These are phyloP conservation scores for Atherinomorus stipes DNA, from an alignment of 2,113 vertebrate species.

Conservation along the genomic window DNA sequence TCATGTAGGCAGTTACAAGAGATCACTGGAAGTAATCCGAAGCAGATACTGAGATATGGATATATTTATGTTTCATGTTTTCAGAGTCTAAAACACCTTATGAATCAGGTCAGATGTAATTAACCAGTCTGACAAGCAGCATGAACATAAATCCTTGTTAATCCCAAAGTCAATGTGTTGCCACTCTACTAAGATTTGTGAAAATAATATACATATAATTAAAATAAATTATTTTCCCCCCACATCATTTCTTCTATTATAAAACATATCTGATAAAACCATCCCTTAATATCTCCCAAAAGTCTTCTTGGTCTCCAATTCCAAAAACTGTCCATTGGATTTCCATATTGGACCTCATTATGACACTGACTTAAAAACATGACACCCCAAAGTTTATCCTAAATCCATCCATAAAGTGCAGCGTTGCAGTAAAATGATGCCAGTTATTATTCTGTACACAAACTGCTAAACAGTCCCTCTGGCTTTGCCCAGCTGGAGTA, in stretches of 20 bases:
- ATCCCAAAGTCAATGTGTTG: background rate
- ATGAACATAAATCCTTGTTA: conserved; percentile 14
- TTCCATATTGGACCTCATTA: conserved; percentile 37
- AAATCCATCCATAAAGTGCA: conserved; percentile 74
- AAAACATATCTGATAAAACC: conserved; percentile 26
- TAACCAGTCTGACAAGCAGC: background rate
- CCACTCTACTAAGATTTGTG: conserved; percentile 7
- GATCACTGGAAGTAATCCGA: no score
- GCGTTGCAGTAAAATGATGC: conserved; percentile 39
- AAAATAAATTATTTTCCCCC: background rate
- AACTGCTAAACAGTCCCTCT: background rate
- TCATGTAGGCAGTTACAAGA: no score
- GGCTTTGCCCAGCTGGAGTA: conserved; percentile 18
- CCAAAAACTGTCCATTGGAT: conserved; percentile 5
- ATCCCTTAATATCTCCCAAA: conserved; percentile 33
- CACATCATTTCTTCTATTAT: background rate
- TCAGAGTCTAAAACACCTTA: background rate
- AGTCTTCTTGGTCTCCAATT: conserved; percentile 3
- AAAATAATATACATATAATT: conserved; percentile 12
- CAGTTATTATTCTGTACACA: conserved; percentile 68
- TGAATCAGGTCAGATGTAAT: background rate
- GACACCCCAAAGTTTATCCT: conserved; percentile 14
- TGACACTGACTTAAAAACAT: conserved; percentile 29
- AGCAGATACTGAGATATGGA: no score
- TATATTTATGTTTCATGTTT: background rate